A percentile compares a stretch with the other conserved stretches of the same genome.
phyloP scores from a whole-genome alignment of 2,797 vertebrate genomes.

The Enteromius unitaeniatus region DNA sequence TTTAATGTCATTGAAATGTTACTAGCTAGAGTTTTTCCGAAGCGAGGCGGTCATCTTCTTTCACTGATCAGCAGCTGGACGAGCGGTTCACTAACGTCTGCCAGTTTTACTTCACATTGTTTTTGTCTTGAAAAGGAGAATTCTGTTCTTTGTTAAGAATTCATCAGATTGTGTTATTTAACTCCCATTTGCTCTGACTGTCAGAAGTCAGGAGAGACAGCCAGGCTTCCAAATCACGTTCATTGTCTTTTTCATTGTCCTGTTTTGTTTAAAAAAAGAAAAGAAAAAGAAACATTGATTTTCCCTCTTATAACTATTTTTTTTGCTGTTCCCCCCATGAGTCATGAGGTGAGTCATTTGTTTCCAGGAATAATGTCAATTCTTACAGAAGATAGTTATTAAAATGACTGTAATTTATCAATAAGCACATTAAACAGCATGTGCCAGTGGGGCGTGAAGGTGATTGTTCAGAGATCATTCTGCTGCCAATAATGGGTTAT shows the following conservation, averaged over 20 bases:
- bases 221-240: not conserved
- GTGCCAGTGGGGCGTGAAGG: not conserved
- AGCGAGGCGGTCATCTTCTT: not conserved
- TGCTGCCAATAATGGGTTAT: not conserved
- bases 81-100: not conserved
- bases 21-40: not conserved
- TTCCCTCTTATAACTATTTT: conserved; percentile 30
- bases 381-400: conserved; percentile 19
- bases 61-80: conserved; percentile 10
- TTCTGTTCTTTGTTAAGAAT: conserved; percentile 26
- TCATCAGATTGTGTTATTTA: conserved; percentile 9
- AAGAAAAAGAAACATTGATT: not conserved
- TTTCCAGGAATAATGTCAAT: conserved; percentile 27
- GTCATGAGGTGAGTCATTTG: conserved; percentile 42
- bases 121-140: conserved; percentile 12
- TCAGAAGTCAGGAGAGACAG: conserved; percentile 21
- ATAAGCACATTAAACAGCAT: conserved; percentile 7
- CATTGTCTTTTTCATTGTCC: conserved; percentile 5
- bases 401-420: conserved; percentile 18
- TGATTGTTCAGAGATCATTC: not conserved
- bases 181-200: conserved; percentile 8
- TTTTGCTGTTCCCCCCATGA: conserved; percentile 29
- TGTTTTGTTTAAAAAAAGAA: not conserved
- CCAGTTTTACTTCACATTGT: not conserved
- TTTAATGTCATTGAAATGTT: not conserved